These are phyloP conservation scores for Pipra filicauda DNA, from an alignment of 2,113 vertebrate species.

Conservation along the genomic window DNA sequence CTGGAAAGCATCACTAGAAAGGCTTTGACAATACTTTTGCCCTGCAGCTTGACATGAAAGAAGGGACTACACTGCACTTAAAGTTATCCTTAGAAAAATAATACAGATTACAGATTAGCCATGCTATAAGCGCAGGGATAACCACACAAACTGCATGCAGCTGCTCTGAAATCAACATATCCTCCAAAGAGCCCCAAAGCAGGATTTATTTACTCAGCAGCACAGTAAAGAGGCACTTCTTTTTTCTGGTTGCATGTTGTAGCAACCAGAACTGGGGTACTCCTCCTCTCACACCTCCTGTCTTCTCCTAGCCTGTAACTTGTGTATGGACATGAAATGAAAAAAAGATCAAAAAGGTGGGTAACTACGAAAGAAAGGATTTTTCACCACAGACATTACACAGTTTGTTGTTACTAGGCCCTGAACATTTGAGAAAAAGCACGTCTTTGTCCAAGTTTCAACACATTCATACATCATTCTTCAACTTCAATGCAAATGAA, in stretches of 20 bases:
- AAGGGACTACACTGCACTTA: neutral
- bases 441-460: slow-evolving; percentile 6
- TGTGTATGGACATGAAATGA: neutral
- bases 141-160: neutral
- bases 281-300: neutral
- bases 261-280: neutral
- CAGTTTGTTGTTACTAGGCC: neutral
- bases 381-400: slow-evolving; percentile 22
- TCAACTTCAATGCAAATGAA: neutral
- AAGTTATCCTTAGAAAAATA: neutral
- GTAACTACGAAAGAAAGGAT: neutral
- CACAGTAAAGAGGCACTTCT: neutral
- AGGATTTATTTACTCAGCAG: neutral
- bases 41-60: neutral
- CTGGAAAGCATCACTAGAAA: neutral
- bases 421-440: slow-evolving; percentile 12
- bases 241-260: too few relatives aligned
- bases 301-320: neutral
- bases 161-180: neutral
- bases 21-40: neutral
- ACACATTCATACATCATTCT: neutral
- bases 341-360: neutral
- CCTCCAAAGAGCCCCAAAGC: neutral
- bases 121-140: neutral
- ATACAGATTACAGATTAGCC: neutral